Evolutionary conservation across 2,888 invertebrate genomes (phyloP), one percentile per base, ranked within the genome.

Genomic region (Invenusta paracnida): DNA sequence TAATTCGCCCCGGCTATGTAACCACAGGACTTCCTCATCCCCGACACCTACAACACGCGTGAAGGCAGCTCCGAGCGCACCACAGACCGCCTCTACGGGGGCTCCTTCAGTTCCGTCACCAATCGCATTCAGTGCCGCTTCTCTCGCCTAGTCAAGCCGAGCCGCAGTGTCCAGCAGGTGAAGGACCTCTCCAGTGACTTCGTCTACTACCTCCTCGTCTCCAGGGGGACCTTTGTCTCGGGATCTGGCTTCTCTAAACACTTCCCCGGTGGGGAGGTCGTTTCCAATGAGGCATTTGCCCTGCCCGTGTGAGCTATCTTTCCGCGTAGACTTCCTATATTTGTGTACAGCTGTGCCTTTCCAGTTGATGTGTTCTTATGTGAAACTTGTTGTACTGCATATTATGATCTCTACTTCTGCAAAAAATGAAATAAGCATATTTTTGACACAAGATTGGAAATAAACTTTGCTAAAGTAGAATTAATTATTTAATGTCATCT

Each of bases 41-140:
- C 17, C 73, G 5, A 5, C 73, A 5, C 73, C 27, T 13, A 5
- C 73, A 23, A 73, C 73, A 23, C 5, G 73, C 11, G 27, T 2
- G 73, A 73, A 25, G 73, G 11, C 5, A 17, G 5, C 48, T 5
- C 48, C 17, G 25, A 73, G 73, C 5, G 23, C 23, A 5, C 17
- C 73, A 23, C 17, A 5, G 73, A 25, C 23, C 73, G 2, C 27
- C 23, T 13, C 17, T 23, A 13, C 2, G 73, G 73, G 2, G 85
- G 85, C 27, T 27, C 73, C 13, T 73, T 83, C 48, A 81, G 28
- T 17, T 1, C 27, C 29, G 67, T 48, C 11, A 73, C 73, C 73
- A n/a, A 79, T n/a, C 30, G 30, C 2, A 11, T 84, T 27, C 79
- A 84, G 48, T 84, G 85, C 67, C 85, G 85, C 27, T 84, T 84